These are phyloP conservation scores for Furnarius figulus DNA, from an alignment of 2,113 vertebrate genomes.

Conservation along the genomic window DNA sequence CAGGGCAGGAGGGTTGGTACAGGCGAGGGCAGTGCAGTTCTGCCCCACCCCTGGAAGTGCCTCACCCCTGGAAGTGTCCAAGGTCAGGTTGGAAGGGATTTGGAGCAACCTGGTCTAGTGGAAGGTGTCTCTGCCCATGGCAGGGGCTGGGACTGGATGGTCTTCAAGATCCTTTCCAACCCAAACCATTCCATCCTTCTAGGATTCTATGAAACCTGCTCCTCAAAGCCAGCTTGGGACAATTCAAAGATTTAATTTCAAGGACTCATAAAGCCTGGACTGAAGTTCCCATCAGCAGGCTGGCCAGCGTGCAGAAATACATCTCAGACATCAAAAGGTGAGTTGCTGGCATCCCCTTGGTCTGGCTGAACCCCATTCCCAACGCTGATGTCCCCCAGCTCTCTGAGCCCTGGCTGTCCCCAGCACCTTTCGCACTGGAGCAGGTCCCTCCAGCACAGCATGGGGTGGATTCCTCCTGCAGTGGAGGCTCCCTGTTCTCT, in stretches of 20 bases:
- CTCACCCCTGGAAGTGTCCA: neutral
- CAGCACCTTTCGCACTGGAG: neutral
- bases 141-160: neutral
- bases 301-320: neutral
- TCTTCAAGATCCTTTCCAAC: neutral
- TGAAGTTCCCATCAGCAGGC: neutral
- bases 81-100: neutral
- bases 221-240: neutral
- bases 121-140: neutral
- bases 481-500: neutral
- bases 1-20: neutral
- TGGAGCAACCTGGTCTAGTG: neutral
- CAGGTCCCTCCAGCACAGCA: neutral
- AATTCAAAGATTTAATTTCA: neutral
- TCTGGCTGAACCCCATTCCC: neutral
- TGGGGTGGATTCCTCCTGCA: neutral
- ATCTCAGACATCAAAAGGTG: too few species aligned
- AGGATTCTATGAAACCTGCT: neutral
- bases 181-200: neutral
- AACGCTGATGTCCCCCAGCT: neutral
- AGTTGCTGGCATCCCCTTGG: neutral
- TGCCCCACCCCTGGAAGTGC: neutral
- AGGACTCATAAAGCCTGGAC: neutral
- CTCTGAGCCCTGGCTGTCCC: neutral
- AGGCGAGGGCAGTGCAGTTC: neutral